Evolutionary conservation across 2,797 vertebrate genomes (phyloP).

Genomic region (Poeciliopsis paucimaculata): DNA sequence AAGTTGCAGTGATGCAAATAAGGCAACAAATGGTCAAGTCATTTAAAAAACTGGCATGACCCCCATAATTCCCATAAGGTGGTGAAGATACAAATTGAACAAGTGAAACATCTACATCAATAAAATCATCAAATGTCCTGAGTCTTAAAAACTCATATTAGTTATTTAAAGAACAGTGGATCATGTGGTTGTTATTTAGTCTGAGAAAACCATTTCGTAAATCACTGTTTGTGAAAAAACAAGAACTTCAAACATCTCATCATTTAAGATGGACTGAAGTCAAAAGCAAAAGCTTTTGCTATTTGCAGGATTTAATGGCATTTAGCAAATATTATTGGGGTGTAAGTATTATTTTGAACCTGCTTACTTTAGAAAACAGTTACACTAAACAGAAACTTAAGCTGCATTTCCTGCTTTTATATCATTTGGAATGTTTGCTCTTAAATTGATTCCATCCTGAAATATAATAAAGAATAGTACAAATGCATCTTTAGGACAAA

Average conservation of each 20-base stretch:
- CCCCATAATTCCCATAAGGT: too few relatives aligned
- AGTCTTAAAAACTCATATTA: background rate
- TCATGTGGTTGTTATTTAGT: background rate
- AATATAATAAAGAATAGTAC: too few relatives aligned
- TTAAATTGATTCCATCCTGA: too few relatives aligned
- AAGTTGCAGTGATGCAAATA: background rate
- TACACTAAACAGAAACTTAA: too few relatives aligned
- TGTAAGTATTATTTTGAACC: too few relatives aligned
- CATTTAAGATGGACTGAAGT: background rate
- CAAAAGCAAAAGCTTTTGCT: background rate
- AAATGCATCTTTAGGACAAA: background rate
- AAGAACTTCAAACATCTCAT: background rate
- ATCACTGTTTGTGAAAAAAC: background rate
- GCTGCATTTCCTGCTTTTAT: too few relatives aligned
- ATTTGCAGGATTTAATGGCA: too few relatives aligned
- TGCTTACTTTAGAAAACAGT: too few relatives aligned
- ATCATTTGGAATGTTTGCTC: too few relatives aligned
- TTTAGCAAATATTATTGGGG: too few relatives aligned
- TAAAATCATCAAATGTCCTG: background rate
- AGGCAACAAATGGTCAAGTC: background rate
- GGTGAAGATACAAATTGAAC: background rate
- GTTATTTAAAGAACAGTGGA: background rate
- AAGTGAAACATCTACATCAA: background rate
- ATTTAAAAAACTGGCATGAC: background rate
- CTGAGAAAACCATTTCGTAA: background rate